phyloP scores from a whole-genome alignment of 1,140 invertebrate species.

The Drosophila seguyi region DNA sequence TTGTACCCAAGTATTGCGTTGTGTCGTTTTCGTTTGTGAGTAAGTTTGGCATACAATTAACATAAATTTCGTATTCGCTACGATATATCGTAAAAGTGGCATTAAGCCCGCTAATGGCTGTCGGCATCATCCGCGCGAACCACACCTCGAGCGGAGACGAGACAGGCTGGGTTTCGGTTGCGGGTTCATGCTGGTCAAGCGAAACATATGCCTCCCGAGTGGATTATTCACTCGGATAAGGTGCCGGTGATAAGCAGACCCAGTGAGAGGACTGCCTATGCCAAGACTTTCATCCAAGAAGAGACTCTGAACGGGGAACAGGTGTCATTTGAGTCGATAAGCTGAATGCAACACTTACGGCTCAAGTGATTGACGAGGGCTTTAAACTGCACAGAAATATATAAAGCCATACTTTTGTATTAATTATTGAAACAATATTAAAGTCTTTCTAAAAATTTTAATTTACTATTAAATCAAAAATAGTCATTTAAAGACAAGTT shows the following conservation, averaged over 20 bases:
- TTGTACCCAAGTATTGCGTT: conserved; percentile 13
- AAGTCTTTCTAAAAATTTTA: too few relatives aligned
- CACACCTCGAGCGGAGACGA: conserved; percentile 47
- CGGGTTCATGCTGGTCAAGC: conserved; percentile 36
- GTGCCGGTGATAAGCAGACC: conserved; percentile 10
- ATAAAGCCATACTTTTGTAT: neutral
- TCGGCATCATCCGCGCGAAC: conserved; percentile 44
- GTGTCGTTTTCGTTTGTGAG: conserved; percentile 52
- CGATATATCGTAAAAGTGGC: conserved; percentile 61
- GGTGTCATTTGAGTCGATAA: conserved; percentile 57
- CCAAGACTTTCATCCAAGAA: conserved; percentile 24
- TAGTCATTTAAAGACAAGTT: too few relatives aligned
- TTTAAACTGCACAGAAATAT: neutral
- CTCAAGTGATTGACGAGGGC: conserved; percentile 29
- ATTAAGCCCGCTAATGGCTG: conserved; percentile 59
- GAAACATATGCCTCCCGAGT: conserved; percentile 17
- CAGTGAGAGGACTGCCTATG: neutral
- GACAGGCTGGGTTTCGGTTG: conserved; percentile 3
- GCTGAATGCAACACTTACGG: conserved; percentile 42
- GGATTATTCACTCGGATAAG: conserved; percentile 35
- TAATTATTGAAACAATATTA: neutral
- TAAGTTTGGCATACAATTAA: conserved; percentile 66
- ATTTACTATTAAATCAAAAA: too few relatives aligned
- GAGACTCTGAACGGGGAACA: conserved; percentile 8
- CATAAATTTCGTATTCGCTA: conserved; percentile 65